Base-by-base conservation (phyloP, 2,113 vertebrate genomes). In the Chiloscyllium plagiosum region DNA sequence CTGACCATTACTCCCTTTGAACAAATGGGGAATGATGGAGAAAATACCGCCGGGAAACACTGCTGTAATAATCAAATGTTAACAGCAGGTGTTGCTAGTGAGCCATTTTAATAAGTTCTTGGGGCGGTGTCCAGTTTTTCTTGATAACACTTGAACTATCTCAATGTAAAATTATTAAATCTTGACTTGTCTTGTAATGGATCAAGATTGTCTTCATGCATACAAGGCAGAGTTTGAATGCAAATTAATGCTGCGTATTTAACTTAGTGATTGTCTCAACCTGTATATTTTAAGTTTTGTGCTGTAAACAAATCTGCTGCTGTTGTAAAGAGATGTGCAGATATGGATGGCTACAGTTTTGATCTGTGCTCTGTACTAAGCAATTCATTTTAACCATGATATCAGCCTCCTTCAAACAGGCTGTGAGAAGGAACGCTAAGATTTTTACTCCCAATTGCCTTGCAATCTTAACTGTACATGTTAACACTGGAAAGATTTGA, bases 21-120 rank as follows among this genome's bases (percentile, higher is more conserved):
- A 65, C 65, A 22, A 65, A 17, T 19, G n/a, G 20, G 33, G 37
- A n/a, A 37, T 37, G n/a, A 37, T 37, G 3, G 6, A 3, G 33
- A 66, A 65, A 37, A 61, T n/a, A 90, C 5, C 20, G 61, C 4
- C 37, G 17, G 17, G n/a, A 7, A 66, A 19, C 89, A 66, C 33
- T 66, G 12, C 65, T 65, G 33, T 66, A 20, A 2, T 66, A 37
- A 33, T 66, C 65, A n/a, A 93, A 66, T 93, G 33, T n/a, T 66
- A 93, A 61, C 89, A 93, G 89, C 61, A 66, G 89, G 65, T 93
- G 89, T 93, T 93, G 89, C 89, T 93, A 66, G 61, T 66, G 89
- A 93, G 89, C 89, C 65, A 93, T 93, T 93, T 93, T 68, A 66
- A 66, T 37, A 93, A 68, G 89, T 66, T 17, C 89, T 66, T 83